Conservation (phyloP, 2,113 vertebrate species). For the Silurus asotus region DNA sequence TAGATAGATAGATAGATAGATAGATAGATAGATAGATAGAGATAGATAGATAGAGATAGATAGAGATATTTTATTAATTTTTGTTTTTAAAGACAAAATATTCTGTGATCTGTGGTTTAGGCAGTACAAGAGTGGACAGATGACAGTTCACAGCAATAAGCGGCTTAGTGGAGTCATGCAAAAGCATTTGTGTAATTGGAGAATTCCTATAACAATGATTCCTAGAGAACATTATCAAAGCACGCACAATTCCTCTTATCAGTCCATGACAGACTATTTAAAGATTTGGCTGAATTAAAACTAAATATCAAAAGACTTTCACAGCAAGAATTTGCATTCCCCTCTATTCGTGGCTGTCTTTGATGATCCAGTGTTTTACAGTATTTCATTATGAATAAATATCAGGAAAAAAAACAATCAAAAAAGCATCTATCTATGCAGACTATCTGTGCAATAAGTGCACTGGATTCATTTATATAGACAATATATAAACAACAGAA, state of each 20-base stretch:
- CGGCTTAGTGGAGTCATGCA: conserved; percentile 43
- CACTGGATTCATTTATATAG: not conserved
- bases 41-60: not conserved
- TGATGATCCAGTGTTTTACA: not conserved
- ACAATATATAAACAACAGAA: not conserved
- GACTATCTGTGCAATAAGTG: not conserved
- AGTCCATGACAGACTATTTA: not conserved
- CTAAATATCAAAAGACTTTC: conserved; percentile 1
- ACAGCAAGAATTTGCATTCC: conserved; percentile 20
- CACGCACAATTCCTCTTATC: conserved; percentile 3
- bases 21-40: not conserved
- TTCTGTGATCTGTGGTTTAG: conserved; percentile 22
- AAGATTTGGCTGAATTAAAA: conserved; percentile 12
- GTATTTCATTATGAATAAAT: not conserved
- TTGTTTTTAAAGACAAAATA: too few relatives aligned
- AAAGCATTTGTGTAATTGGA: conserved; percentile 43
- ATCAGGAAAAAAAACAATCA: not conserved
- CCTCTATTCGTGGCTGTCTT: not conserved
- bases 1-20: not conserved
- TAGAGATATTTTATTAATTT: too few relatives aligned
- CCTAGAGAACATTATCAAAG: conserved; percentile 11
- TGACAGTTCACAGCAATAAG: conserved; percentile 47
- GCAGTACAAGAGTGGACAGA: conserved; percentile 31
- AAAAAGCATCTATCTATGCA: not conserved
- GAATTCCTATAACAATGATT: conserved; percentile 33